Percentiles rank a stretch among this genome's conserved stretches.
Evolutionary conservation across 1,140 invertebrate genomes (phyloP).

Genomic region (Lepidostoma basale): DNA sequence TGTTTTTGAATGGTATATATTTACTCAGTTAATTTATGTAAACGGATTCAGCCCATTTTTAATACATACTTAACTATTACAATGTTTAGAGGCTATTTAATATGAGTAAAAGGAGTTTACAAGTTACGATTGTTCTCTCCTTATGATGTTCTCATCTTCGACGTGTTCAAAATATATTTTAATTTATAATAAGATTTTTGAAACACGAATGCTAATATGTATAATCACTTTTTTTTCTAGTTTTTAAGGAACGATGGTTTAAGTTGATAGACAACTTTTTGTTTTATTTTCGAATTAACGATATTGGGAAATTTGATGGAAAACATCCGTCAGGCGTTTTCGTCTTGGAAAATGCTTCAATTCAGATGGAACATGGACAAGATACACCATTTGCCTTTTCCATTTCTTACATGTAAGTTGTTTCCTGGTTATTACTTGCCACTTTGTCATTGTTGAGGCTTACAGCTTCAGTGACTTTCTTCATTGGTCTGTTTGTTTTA

Average conservation of each 20-base stretch:
- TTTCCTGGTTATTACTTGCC: constrained; percentile 2
- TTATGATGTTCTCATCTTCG: too few relatives aligned
- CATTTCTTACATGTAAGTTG: constrained; percentile 63
- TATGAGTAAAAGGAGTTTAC: too few relatives aligned
- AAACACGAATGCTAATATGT: too few relatives aligned
- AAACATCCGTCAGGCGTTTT: constrained; percentile 70
- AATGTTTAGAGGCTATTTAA: too few relatives aligned
- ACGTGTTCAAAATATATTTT: too few relatives aligned
- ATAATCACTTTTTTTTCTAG: constrained; percentile 48
- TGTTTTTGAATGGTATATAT: constrained; percentile 1
- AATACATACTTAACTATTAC: too few relatives aligned
- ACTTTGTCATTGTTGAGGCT: neutral
- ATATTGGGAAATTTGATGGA: constrained; percentile 68
- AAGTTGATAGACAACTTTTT: constrained; percentile 72
- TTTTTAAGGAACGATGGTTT: constrained; percentile 76
- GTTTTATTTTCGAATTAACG: constrained; percentile 76
- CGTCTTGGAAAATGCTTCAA: constrained; percentile 70
- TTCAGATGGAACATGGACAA: constrained; percentile 65
- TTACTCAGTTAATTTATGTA: too few relatives aligned
- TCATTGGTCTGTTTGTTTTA: constrained; percentile 47
- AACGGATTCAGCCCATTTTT: too few relatives aligned
- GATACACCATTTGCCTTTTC: constrained; percentile 72
- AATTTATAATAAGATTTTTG: too few relatives aligned
- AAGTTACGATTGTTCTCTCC: too few relatives aligned
- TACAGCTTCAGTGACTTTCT: neutral